phyloP scores from a whole-genome alignment of 2,797 vertebrate species.

The Alcedo atthis region DNA sequence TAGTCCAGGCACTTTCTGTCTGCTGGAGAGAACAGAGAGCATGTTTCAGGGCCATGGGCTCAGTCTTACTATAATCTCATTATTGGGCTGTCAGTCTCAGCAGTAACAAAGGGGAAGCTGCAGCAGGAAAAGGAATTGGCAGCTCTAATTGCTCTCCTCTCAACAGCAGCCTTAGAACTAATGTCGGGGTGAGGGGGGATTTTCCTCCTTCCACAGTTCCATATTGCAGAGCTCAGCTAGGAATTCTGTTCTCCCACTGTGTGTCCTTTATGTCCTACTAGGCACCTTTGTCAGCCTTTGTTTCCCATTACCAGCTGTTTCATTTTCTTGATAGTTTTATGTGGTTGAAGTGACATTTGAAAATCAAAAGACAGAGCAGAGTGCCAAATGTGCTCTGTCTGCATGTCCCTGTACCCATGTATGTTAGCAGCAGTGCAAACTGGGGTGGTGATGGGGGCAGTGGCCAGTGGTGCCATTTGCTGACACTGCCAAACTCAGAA shows the following conservation, averaged over 20 bases:
- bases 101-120: background rate
- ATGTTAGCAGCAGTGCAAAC: fast-evolving
- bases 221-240: background rate
- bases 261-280: background rate
- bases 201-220: background rate
- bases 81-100: background rate
- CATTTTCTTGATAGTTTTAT: background rate
- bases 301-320: background rate
- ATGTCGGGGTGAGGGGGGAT: background rate
- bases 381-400: background rate
- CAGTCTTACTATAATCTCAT: background rate
- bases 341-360: background rate
- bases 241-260: background rate
- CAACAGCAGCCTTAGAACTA: background rate
- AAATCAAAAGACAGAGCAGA: background rate
- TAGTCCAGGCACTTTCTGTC: background rate
- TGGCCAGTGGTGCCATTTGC: background rate
- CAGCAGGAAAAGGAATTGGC: background rate
- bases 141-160: constrained; percentile 1
- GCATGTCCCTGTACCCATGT: background rate
- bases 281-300: constrained; percentile 15
- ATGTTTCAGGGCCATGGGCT: background rate
- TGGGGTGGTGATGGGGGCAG: fast-evolving
- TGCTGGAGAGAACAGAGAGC: background rate
- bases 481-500: background rate